Evolutionary conservation across 1,140 invertebrate species (phyloP), one percentile per base, ranked within the genome.

Genomic region (Drosophila subpulchrella): DNA sequence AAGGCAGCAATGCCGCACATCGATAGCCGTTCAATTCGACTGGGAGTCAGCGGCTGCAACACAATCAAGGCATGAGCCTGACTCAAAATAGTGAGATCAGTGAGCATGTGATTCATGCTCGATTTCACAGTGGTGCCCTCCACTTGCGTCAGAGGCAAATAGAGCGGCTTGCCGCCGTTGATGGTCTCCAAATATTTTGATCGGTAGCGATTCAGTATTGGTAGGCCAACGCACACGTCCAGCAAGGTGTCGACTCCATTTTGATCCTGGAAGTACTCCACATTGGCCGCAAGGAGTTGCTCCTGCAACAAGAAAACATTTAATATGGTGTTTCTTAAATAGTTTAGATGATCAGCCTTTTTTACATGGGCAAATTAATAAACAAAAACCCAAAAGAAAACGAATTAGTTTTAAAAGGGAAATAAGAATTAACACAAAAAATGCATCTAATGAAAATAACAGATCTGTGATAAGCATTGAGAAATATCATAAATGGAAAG

Each of bases 1-100:
- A 96, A 93, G 93, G 95, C 97, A 83, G 94, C 96, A 93, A 95
- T 96, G 75, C 94, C 96, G 11, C 96, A 90, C n/a, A 94, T 92
- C 0, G 95, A 96, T 30, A 98, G 93, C 86, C 97, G 97, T 44
- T 96, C 95, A 53, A 98, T 94, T 83, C 97, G 95, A 4, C 94
- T 94, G 0, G 95, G 94, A 6, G 96, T 97, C 48, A 98, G 93
- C 0, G 97, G 97, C 92, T 98, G 97, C 27, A 98, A 91, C 0
- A 65, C 68, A 2, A 97, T 97, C 58, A 98, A 92, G 13, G 96
- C 96, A 61, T 98, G 94, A 1, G 97, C 97, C 75, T 95, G 95
- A 83, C 95, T 96, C 39, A 97, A 95, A 48, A 98, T 95, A 47
- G 95, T 95, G 44, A 98, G 95, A 88, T 98, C 98, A 72, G 96